phyloP scores from a whole-genome alignment of 2,113 vertebrate species.

The Echinops telfairi region DNA sequence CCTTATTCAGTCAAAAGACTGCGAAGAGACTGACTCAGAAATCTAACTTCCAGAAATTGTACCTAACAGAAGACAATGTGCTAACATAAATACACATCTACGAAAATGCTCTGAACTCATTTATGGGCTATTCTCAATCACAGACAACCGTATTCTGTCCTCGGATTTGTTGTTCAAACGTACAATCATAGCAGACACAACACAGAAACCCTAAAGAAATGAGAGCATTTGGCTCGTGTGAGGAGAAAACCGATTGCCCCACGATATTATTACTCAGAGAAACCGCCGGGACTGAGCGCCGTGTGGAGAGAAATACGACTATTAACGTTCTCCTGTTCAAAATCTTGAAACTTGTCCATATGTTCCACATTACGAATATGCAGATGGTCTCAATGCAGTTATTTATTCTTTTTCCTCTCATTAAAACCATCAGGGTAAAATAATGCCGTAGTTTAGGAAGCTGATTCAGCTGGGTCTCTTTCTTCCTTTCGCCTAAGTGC shows the following conservation, averaged over 20 bases:
- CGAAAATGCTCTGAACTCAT: constrained; percentile 12
- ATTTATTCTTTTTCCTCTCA: constrained; percentile 62
- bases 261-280: constrained; percentile 69
- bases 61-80: constrained; percentile 44
- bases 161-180: constrained; percentile 56
- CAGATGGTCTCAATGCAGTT: constrained; percentile 75
- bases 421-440: constrained; percentile 75
- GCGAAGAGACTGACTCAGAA: background rate
- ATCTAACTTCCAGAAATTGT: background rate
- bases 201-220: constrained; percentile 47
- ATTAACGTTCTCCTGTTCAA: constrained; percentile 73
- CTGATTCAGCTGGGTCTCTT: constrained; percentile 68
- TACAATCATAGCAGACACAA: constrained; percentile 58
- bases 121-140: constrained; percentile 35
- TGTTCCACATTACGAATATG: constrained; percentile 78
- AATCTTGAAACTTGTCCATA: constrained; percentile 71
- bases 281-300: constrained; percentile 75
- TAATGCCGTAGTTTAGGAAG: constrained; percentile 63
- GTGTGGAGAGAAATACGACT: constrained; percentile 64
- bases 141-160: constrained; percentile 61
- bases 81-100: constrained; percentile 52
- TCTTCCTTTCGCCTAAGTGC: constrained; percentile 48
- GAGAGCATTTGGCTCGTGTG: constrained; percentile 58
- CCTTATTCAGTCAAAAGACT: constrained; percentile 1
- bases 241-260: constrained; percentile 76